Conservation (phyloP, 2,797 vertebrate species). For the Chromis chromis region DNA sequence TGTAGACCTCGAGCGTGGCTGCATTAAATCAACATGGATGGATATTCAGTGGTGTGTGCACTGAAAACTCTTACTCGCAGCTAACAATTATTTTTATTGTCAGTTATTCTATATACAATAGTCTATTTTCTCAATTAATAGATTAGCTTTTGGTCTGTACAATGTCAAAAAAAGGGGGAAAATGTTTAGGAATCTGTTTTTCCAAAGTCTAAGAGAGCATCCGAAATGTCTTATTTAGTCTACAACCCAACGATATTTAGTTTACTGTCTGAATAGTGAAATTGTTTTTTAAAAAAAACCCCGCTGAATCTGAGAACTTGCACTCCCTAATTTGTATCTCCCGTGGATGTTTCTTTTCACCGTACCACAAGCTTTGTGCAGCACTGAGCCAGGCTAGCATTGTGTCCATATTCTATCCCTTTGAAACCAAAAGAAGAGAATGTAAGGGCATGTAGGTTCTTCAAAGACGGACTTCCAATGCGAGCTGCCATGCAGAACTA, state of each 20-base stretch:
- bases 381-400: slow-evolving; percentile 6
- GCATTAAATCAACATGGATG: slow-evolving; percentile 5
- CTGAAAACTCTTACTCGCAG: neutral
- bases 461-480: slow-evolving; percentile 29
- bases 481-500: slow-evolving; percentile 35
- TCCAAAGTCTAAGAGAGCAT: too few species aligned
- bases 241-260: too few species aligned
- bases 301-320: neutral
- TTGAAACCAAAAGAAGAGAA: slow-evolving; percentile 26
- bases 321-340: neutral
- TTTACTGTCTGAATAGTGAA: neutral
- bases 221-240: too few species aligned
- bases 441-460: slow-evolving; percentile 17
- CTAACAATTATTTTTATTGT: too few species aligned
- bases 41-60: neutral
- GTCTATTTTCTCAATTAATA: too few species aligned
- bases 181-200: too few species aligned
- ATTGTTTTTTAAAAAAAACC: neutral
- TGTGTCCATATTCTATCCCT: slow-evolving; percentile 1
- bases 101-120: too few species aligned
- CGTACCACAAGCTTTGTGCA: slow-evolving; percentile 6
- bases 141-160: too few species aligned
- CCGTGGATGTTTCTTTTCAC: neutral
- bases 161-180: too few species aligned
- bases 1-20: slow-evolving; percentile 4